Conservation (phyloP, 2,113 vertebrate species). For the Xerus inauris region DNA sequence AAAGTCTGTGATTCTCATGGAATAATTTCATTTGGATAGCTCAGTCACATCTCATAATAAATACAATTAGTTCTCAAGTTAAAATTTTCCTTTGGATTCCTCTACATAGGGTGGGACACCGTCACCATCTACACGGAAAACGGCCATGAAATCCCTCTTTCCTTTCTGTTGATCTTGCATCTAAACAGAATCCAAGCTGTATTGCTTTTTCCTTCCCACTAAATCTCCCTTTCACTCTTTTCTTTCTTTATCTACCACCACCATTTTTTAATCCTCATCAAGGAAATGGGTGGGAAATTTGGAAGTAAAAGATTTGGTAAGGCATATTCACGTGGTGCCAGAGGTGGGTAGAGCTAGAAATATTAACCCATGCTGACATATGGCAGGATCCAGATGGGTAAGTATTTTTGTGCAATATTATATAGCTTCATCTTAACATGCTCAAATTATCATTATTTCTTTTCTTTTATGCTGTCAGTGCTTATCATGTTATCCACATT, state of each 20-base stretch:
- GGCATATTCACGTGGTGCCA: not conserved
- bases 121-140: not conserved
- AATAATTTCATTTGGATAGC: not conserved
- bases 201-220: not conserved
- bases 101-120: not conserved
- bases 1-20: not conserved
- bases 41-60: not conserved
- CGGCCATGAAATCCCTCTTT: not conserved
- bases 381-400: accelerated
- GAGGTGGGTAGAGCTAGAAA: not conserved
- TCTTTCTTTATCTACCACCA: not conserved
- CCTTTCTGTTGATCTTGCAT: not conserved
- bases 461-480: not conserved
- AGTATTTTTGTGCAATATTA: not conserved
- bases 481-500: not conserved
- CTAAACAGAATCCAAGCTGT: not conserved
- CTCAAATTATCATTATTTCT: not conserved
- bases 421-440: not conserved
- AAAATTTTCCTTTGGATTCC: not conserved
- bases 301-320: not conserved
- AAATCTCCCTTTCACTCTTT: not conserved
- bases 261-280: not conserved
- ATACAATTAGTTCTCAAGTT: not conserved
- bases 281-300: not conserved
- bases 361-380: not conserved